Evolutionary conservation across 2,888 invertebrate genomes (phyloP).

Genomic region (Pecten maximus): DNA sequence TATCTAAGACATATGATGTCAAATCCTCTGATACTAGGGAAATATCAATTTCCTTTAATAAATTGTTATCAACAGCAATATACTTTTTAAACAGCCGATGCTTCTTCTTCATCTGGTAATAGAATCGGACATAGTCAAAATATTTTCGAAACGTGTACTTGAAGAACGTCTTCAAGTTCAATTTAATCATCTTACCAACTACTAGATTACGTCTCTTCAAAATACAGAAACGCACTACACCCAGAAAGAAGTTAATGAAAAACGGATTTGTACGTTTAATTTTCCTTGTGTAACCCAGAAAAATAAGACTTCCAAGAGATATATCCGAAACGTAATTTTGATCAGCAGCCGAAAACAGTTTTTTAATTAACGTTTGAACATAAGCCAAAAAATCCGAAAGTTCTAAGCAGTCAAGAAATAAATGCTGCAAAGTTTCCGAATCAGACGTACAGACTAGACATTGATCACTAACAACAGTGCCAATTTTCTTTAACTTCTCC

Average conservation of each 20-base stretch:
- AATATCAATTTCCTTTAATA: background rate
- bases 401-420: background rate
- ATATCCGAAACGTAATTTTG: background rate
- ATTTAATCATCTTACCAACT: background rate
- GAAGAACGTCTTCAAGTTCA: background rate
- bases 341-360: background rate
- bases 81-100: background rate
- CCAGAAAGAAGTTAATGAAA: background rate
- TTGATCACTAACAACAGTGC: background rate
- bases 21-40: background rate
- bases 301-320: background rate
- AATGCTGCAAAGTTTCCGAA: background rate
- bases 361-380: background rate
- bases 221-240: background rate
- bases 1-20: too few species aligned
- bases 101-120: background rate
- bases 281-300: background rate
- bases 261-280: background rate
- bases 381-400: background rate
- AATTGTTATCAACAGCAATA: background rate
- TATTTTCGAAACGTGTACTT: background rate
- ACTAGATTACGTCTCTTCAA: background rate
- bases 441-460: background rate
- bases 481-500: background rate
- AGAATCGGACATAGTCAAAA: background rate